Evolutionary conservation across 2,797 vertebrate genomes (phyloP).

Genomic region (Tenualosa thibaudeaui): DNA sequence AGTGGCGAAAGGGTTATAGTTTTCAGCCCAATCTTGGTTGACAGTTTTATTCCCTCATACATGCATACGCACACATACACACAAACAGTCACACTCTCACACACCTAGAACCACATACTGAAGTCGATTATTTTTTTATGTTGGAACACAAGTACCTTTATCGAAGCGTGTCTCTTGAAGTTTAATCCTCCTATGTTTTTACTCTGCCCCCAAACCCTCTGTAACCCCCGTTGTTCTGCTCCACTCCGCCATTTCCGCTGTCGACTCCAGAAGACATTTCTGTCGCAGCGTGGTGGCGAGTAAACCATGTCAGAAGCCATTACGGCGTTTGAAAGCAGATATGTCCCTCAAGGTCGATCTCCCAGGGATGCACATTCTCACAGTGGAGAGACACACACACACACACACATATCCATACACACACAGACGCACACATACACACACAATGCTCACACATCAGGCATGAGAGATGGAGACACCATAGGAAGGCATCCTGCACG

Average conservation of each 20-base stretch:
- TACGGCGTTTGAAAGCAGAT: conserved; percentile 59
- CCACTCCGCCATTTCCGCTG: conserved; percentile 56
- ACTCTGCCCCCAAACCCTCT: conserved; percentile 30
- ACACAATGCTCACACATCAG: too few relatives aligned
- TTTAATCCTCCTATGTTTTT: conserved; percentile 49
- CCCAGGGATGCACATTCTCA: conserved; percentile 54
- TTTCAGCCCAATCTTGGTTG: neutral
- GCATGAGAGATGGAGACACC: too few relatives aligned
- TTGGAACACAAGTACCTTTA: conserved; percentile 47
- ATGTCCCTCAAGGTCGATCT: conserved; percentile 54
- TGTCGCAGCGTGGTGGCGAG: conserved; percentile 58
- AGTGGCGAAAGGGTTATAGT: too few relatives aligned
- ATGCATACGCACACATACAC: neutral
- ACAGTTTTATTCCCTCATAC: neutral
- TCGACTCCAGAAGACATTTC: conserved; percentile 58
- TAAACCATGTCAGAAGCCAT: conserved; percentile 61
- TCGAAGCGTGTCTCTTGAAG: conserved; percentile 51
- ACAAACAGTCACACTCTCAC: neutral
- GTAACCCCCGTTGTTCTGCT: conserved; percentile 3
- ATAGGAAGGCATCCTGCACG: neutral
- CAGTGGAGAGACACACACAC: neutral
- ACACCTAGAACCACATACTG: neutral
- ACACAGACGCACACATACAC: too few relatives aligned
- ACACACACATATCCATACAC: too few relatives aligned
- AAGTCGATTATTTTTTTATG: neutral